Percentiles rank a stretch among this genome's conserved stretches.
These are phyloP conservation scores for Ennomos erosarius DNA, from an alignment of 2,888 invertebrate species.

Conservation along the genomic window DNA sequence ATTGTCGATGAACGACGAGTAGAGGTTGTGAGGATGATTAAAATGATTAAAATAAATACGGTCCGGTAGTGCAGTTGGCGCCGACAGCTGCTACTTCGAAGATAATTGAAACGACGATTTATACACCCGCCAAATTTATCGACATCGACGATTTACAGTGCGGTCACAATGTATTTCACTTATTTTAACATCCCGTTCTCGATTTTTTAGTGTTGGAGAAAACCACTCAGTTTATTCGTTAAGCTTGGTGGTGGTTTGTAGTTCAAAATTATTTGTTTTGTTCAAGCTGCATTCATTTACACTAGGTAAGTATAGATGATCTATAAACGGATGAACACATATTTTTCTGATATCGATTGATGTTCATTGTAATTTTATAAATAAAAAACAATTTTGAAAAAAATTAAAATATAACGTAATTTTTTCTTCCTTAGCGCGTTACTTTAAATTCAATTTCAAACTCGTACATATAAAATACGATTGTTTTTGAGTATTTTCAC, in stretches of 20 bases:
- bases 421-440: too few relatives aligned
- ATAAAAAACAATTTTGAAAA: too few relatives aligned
- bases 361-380: too few relatives aligned
- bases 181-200: slow-evolving; percentile 50
- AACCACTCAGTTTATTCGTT: slow-evolving; percentile 9
- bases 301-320: too few relatives aligned
- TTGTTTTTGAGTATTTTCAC: too few relatives aligned
- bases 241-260: not conserved
- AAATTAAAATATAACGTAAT: too few relatives aligned
- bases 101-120: slow-evolving; percentile 84
- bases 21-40: slow-evolving; percentile 75
- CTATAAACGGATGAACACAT: too few relatives aligned
- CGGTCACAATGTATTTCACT: slow-evolving; percentile 47
- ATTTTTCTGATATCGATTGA: too few relatives aligned
- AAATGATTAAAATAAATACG: slow-evolving; percentile 84
- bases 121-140: slow-evolving; percentile 82
- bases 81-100: slow-evolving; percentile 78
- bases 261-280: too few relatives aligned
- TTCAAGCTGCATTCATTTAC: too few relatives aligned
- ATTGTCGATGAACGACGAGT: slow-evolving; percentile 19
- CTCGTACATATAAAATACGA: too few relatives aligned
- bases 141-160: slow-evolving; percentile 75
- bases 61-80: slow-evolving; percentile 65
- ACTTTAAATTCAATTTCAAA: too few relatives aligned
- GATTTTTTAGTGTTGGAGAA: slow-evolving; percentile 12